Conservation (phyloP, 2,797 vertebrate genomes). For the Notolepis coatsorum region DNA sequence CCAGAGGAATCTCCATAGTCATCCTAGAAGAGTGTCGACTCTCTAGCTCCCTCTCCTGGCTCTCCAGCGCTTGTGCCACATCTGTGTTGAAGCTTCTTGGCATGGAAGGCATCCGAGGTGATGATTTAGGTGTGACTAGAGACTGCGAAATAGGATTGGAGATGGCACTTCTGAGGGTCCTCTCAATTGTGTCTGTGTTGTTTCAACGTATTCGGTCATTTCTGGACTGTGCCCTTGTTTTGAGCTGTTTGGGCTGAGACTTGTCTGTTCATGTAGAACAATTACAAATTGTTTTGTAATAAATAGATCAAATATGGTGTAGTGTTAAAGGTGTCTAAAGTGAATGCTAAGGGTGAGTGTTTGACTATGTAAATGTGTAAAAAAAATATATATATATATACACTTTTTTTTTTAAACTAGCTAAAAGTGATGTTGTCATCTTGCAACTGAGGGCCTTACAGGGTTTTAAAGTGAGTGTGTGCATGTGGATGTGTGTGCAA, state of each 20-base stretch:
- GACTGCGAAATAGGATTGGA: slow-evolving; percentile 33
- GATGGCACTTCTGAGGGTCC: slow-evolving; percentile 50
- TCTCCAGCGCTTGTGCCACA: slow-evolving; percentile 86
- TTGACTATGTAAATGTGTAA: too few species aligned
- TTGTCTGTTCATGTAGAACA: slow-evolving; percentile 87
- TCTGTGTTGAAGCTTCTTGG: slow-evolving; percentile 84
- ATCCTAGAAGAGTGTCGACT: slow-evolving; percentile 87
- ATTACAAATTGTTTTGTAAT: too few species aligned
- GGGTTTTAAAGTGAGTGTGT: too few species aligned
- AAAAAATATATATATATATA: too few species aligned
- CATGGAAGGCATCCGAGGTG: slow-evolving; percentile 82
- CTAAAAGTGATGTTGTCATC: too few species aligned
- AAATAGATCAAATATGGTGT: too few species aligned
- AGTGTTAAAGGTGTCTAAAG: too few species aligned
- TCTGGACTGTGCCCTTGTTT: slow-evolving; percentile 84
- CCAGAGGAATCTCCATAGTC: slow-evolving; percentile 88
- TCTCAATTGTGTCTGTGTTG: slow-evolving; percentile 69
- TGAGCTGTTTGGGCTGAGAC: slow-evolving; percentile 80
- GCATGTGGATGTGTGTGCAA: too few species aligned
- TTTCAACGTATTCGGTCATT: slow-evolving; percentile 83
- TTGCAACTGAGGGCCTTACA: too few species aligned
- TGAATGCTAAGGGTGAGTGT: too few species aligned
- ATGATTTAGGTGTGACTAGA: slow-evolving; percentile 65
- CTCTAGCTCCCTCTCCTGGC: slow-evolving; percentile 89
- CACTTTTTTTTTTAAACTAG: too few species aligned